These are phyloP conservation scores for Acrocephalus arundinaceus DNA, from an alignment of 2,113 vertebrate genomes.

Conservation along the genomic window DNA sequence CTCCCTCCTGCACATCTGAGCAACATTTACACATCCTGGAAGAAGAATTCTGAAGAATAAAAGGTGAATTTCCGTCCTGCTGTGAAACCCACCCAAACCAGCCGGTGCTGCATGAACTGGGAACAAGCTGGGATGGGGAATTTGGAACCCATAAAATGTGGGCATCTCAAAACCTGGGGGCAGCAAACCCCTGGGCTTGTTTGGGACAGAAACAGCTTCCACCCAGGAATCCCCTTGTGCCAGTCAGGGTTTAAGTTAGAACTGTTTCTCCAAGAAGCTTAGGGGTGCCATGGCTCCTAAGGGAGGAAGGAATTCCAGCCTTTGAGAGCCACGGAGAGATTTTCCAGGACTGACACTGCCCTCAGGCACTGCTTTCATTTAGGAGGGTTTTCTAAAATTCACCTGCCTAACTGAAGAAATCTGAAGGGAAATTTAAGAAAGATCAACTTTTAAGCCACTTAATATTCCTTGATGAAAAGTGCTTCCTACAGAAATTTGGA, in stretches of 20 bases:
- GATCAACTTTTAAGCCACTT: not conserved
- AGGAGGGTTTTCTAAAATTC: not conserved
- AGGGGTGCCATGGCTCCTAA: not conserved
- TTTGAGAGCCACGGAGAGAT: not conserved
- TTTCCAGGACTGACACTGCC: not conserved
- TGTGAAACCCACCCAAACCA: not conserved
- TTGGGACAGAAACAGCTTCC: not conserved
- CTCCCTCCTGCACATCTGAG: accelerated
- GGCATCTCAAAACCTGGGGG: not conserved
- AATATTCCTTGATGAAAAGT: not conserved
- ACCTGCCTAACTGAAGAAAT: not conserved
- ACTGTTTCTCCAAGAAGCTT: not conserved
- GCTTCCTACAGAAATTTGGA: not conserved
- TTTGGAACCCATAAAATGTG: not conserved
- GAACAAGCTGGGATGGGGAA: not conserved
- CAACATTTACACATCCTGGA: accelerated
- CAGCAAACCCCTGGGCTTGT: not conserved
- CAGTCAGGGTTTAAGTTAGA: not conserved
- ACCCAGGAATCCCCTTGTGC: not conserved
- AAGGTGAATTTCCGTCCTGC: not conserved
- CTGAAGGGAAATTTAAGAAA: not conserved
- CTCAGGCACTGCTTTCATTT: not conserved
- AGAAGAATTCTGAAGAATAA: not conserved
- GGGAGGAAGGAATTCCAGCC: not conserved
- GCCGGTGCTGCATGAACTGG: accelerated